Percentiles rank a stretch among this genome's conserved stretches.
These are phyloP conservation scores for Austrolebias charrua DNA, from an alignment of 2,797 vertebrate species.

Conservation along the genomic window DNA sequence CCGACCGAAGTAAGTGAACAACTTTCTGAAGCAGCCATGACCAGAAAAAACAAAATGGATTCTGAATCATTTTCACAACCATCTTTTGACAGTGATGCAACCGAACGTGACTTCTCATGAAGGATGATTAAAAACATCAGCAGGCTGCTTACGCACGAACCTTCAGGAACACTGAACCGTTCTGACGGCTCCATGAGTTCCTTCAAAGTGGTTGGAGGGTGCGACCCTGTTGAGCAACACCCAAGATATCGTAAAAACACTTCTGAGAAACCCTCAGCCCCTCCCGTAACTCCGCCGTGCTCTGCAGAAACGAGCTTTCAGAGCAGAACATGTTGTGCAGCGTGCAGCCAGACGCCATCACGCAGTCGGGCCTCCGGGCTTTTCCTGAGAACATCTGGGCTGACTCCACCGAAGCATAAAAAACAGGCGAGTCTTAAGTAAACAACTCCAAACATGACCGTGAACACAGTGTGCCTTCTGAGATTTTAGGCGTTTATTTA, in stretches of 20 bases:
- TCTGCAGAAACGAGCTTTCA: conserved; percentile 3
- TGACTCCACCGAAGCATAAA: conserved; percentile 28
- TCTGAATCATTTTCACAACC: background rate
- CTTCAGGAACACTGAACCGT: background rate
- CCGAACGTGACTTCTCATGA: background rate
- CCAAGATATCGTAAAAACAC: conserved; percentile 39
- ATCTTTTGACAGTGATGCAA: background rate
- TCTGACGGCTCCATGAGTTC: conserved; percentile 1
- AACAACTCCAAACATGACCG: conserved; percentile 30
- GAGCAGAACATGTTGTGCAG: conserved; percentile 56
- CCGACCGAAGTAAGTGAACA: no score
- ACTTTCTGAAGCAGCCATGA: background rate
- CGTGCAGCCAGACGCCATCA: conserved; percentile 20
- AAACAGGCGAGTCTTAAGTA: conserved; percentile 35
- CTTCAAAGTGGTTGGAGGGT: conserved; percentile 24
- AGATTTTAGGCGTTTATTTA: conserved; percentile 11
- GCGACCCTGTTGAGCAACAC: conserved; percentile 26
- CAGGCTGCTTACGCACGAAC: background rate
- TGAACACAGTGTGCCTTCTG: background rate
- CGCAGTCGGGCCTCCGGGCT: conserved; percentile 37
- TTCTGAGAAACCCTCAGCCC: conserved; percentile 16
- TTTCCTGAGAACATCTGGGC: conserved; percentile 21
- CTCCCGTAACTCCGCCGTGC: conserved; percentile 21
- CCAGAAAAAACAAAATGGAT: background rate
- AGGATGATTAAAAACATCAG: background rate